Evolutionary conservation across 2,797 vertebrate species (phyloP), one percentile per base, ranked within the genome.

Genomic region (Microcaecilia unicolor): DNA sequence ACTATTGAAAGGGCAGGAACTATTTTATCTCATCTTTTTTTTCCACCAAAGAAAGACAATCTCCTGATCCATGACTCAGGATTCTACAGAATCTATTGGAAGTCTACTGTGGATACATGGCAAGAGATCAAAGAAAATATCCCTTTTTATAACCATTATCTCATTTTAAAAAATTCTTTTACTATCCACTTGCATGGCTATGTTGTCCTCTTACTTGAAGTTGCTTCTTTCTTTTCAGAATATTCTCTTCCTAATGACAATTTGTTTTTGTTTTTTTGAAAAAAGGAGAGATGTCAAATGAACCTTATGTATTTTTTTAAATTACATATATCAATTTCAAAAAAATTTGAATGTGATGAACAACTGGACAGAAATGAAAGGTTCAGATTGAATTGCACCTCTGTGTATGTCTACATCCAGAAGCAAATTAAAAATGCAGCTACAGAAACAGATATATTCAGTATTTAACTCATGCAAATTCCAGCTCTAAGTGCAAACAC

Each of bases 141-240:
- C n/a, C n/a, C n/a, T n/a, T n/a, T n/a, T n/a, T 10, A 28, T 10
- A 53, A 43, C 22, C 27, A 41, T 36, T 26, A 2, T 20, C 37
- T 33, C 33, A 34, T 42, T 48, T 34, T 38, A 9, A 4, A 2
- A 5, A 7, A 18, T 25, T 26, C 29, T 39, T 47, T 30, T 28
- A 31, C 5, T 43, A 30, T 41, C 39, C 54, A 27, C 55, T 39
- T 28, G 18, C 25, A 25, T 28, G 42, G 46, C 39, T 42, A 54
- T 28, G 31, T 25, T 62, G 53, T 67, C 53, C 60, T 70, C 70
- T 70, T 58, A 48, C 55, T 73, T 57, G 30, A 14, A 55, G 43
- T 40, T 44, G 38, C 21, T 15, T 23, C 37, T 38, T 45, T 48
- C 50, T 51, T 41, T 52, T 32, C n/a, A n/a, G n/a, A n/a, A n/a